Evolutionary conservation across 2,888 invertebrate species (phyloP).

Genomic region (Ornithoptera alexandrae): DNA sequence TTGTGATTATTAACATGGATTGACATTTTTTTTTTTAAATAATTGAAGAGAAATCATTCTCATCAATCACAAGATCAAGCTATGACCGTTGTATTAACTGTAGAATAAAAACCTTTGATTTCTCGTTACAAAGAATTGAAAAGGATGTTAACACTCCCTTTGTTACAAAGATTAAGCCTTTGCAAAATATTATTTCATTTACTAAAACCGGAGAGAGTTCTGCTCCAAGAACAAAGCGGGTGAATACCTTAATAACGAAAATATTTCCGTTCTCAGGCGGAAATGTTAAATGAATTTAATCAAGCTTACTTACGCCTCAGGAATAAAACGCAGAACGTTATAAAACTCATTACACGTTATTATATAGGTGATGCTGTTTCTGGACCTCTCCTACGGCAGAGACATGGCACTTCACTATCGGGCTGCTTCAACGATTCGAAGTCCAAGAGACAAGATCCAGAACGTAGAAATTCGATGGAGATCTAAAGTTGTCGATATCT

Average conservation of each 20-base stretch:
- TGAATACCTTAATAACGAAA: background rate
- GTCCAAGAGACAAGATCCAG: too few relatives aligned
- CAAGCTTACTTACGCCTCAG: background rate
- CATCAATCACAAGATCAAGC: background rate
- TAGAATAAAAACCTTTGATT: background rate
- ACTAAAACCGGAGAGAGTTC: background rate
- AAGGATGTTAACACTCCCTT: background rate
- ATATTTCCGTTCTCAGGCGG: background rate
- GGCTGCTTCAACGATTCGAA: too few relatives aligned
- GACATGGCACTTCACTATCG: too few relatives aligned
- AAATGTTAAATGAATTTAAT: background rate
- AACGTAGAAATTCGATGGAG: too few relatives aligned
- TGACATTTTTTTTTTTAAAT: background rate
- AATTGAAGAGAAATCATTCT: background rate
- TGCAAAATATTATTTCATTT: background rate
- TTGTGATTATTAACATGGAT: background rate
- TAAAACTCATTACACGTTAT: background rate
- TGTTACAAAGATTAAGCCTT: background rate
- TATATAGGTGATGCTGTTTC: too few relatives aligned
- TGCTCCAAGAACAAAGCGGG: background rate
- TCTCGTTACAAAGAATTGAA: background rate
- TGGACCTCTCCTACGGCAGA: too few relatives aligned
- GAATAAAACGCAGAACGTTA: background rate
- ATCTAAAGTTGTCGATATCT: too few relatives aligned
- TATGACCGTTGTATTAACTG: background rate